Evolutionary conservation across 2,113 vertebrate species (phyloP).

Genomic region (Passer montanus): DNA sequence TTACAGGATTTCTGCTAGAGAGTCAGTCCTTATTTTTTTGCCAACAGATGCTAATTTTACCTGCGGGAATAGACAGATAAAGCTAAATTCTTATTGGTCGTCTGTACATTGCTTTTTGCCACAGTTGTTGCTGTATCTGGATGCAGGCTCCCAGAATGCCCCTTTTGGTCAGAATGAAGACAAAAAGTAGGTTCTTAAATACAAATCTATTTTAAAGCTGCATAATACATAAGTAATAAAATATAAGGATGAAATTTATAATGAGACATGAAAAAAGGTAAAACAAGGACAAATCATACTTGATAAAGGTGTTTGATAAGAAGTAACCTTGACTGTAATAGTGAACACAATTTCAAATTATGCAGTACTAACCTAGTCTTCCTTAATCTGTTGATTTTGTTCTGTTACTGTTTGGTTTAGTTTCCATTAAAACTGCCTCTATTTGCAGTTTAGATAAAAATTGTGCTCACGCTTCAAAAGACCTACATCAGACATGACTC

Average conservation of each 20-base stretch:
- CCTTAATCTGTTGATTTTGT: neutral
- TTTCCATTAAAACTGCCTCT: neutral
- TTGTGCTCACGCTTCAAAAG: neutral
- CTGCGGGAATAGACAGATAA: neutral
- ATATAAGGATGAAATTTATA: neutral
- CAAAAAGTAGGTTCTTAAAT: neutral
- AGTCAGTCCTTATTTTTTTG: neutral
- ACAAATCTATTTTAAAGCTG: neutral
- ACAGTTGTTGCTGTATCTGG: neutral
- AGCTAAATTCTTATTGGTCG: neutral
- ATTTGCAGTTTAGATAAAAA: neutral
- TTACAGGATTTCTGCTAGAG: neutral
- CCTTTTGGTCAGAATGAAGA: neutral
- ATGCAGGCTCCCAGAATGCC: neutral
- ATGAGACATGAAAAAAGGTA: neutral
- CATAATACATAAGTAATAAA: fast-evolving
- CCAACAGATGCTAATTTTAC: neutral
- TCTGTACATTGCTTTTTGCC: neutral
- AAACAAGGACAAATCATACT: neutral
- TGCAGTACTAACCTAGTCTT: neutral
- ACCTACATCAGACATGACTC: neutral
- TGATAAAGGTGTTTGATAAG: neutral
- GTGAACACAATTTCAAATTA: neutral
- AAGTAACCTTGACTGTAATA: neutral
- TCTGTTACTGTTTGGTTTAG: neutral